Base-by-base conservation (phyloP, 2,888 invertebrate species). In the Malthinus seriepunctatus region DNA sequence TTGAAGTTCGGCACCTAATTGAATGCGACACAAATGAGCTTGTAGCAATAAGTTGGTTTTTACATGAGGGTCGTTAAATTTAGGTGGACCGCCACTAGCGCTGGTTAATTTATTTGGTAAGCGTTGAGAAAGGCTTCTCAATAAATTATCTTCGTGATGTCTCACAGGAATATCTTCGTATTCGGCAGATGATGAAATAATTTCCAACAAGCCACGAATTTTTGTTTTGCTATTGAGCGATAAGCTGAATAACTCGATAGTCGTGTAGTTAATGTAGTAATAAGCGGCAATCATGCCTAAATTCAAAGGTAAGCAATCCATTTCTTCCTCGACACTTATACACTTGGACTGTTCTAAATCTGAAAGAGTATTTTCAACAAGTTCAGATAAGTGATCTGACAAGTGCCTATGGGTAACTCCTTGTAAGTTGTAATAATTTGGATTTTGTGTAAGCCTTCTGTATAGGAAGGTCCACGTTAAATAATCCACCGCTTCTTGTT, bases 201-300 rank as follows among this genome's bases (percentile, higher is more conserved):
- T 99, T 82, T 99, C 99, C 70, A 99, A 81, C 7, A 99, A 83
- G 1, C 98, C 97, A 8, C 97, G 88, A 60, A 98, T 94, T 81
- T 99, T 99, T 0, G 98, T 99, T 81, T 98, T 99, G 71, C 87
- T 93, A 68, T 96, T 97, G 46, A 99, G 81, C 0, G 98, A 98
- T 72, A 97, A 86, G 73, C 96, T 96, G 84, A 99, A 99, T 69
- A 99, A 81, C 78, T 99, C 99, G 57, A 99, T 99, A 0, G 99
- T 99, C 0, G 97, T 97, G 72, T 99, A 99, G 79, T 98, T 97
- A 72, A 99, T 99, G 80, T 99, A 99, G 79, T 99, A 99, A 80
- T 99, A 99, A 0, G 98, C 97, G 0, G 99, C 98, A 77, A 99
- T 99, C 97, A 99, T 99, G 73, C 99, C 99, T 75, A 99, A 81